Evolutionary conservation across 2,888 invertebrate genomes (phyloP).

Genomic region (Ichneumoninae sp.): DNA sequence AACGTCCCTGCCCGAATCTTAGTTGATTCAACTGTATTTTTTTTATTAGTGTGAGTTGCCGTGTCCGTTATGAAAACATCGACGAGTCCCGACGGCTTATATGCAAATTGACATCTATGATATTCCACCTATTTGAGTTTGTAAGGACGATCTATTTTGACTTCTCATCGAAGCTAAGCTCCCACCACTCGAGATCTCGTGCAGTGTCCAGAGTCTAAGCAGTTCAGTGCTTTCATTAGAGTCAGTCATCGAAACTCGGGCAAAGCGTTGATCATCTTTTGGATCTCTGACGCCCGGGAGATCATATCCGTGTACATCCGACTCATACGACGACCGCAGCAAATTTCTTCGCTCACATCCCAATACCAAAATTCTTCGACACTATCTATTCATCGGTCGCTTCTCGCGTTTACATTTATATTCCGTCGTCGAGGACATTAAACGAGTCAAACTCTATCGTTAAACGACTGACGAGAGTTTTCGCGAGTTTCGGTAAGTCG

Average conservation of each 20-base stretch:
- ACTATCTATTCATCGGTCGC: not conserved
- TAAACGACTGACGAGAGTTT: constrained; percentile 27
- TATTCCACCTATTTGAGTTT: constrained; percentile 47
- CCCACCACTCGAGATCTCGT: constrained; percentile 76
- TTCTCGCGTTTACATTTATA: not conserved
- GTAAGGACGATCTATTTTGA: constrained; percentile 77
- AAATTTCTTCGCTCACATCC: constrained; percentile 3
- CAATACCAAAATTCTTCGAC: not conserved
- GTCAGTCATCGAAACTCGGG: constrained; percentile 77
- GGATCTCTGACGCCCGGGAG: constrained; percentile 47
- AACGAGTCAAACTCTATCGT: constrained; percentile 5
- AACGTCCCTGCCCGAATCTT: too few relatives aligned
- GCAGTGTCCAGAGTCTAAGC: constrained; percentile 50
- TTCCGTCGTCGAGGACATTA: constrained; percentile 17
- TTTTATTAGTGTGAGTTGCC: too few relatives aligned
- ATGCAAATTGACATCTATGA: constrained; percentile 42
- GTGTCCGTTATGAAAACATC: constrained; percentile 9
- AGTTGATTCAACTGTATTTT: too few relatives aligned
- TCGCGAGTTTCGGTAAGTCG: constrained; percentile 75
- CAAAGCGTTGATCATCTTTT: constrained; percentile 55
- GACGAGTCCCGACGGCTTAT: not conserved
- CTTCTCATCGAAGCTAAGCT: constrained; percentile 76
- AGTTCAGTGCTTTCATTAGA: constrained; percentile 78
- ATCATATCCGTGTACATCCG: not conserved
- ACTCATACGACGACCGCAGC: not conserved